Evolutionary conservation across 2,797 vertebrate species (phyloP).

Genomic region (Platalea minor): DNA sequence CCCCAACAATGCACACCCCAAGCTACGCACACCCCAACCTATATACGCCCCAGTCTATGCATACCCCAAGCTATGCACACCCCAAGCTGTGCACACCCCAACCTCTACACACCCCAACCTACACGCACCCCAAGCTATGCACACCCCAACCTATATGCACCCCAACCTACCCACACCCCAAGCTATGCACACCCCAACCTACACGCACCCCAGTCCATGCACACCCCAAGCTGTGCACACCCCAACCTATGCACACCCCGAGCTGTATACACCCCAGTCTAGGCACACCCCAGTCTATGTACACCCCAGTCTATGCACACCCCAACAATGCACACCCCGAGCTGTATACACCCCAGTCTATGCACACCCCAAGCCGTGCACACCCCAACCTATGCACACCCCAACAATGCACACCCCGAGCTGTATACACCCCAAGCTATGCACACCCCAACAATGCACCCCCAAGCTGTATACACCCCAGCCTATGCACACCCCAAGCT

Average conservation of each 20-base stretch:
- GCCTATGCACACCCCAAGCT: too few species aligned
- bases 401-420: background rate
- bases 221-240: too few species aligned
- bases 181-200: background rate
- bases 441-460: too few species aligned
- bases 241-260: background rate
- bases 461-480: too few species aligned
- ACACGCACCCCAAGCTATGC: accelerated
- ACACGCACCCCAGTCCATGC: background rate
- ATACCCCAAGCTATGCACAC: background rate
- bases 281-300: too few species aligned
- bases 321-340: too few species aligned
- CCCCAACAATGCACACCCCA: background rate
- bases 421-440: background rate
- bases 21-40: accelerated
- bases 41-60: accelerated
- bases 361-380: accelerated
- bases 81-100: accelerated
- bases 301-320: background rate
- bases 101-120: background rate
- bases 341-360: background rate
- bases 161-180: background rate
- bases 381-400: too few species aligned
- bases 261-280: background rate
- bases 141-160: too few species aligned